Percentiles rank a stretch among this genome's conserved stretches.
Conservation (phyloP, 2,797 vertebrate genomes). For the Ispidina lecontei region DNA sequence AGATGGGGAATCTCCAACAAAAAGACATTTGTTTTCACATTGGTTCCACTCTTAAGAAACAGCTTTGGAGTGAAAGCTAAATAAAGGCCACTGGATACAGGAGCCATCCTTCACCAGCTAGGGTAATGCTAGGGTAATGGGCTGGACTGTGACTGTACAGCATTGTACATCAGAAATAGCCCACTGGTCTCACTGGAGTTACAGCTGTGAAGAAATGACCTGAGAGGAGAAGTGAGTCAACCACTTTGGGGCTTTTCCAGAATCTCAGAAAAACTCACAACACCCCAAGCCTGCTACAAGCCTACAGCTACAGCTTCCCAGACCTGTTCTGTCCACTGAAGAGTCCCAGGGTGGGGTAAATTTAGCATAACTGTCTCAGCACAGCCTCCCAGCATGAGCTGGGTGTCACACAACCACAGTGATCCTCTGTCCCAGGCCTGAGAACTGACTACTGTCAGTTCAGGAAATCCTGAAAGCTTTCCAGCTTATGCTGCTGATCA, state of each 20-base stretch:
- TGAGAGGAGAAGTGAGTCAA: constrained; percentile 47
- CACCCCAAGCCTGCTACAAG: not conserved
- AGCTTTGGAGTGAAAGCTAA: constrained; percentile 8
- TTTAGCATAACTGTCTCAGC: constrained; percentile 22
- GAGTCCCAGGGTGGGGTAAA: not conserved
- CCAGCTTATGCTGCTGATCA: not conserved
- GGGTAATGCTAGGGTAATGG: constrained; percentile 14
- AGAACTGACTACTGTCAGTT: not conserved
- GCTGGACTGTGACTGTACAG: not conserved
- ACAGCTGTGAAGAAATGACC: constrained; percentile 31
- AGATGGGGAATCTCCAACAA: not conserved
- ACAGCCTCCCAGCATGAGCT: not conserved
- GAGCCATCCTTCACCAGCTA: constrained; percentile 38
- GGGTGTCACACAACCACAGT: rapidly evolving
- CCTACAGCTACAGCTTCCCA: not conserved
- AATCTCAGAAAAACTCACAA: not conserved
- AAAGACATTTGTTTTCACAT: not conserved
- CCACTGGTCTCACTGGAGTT: constrained; percentile 15
- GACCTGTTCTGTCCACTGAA: not conserved
- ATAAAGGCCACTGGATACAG: not conserved
- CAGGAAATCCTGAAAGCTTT: not conserved
- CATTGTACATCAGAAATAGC: constrained; percentile 35
- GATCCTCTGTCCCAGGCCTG: not conserved
- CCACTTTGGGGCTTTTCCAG: constrained; percentile 40
- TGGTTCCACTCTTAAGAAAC: not conserved